Evolutionary conservation across 2,113 vertebrate genomes (phyloP).

Genomic region (Neolamprologus hecqui): DNA sequence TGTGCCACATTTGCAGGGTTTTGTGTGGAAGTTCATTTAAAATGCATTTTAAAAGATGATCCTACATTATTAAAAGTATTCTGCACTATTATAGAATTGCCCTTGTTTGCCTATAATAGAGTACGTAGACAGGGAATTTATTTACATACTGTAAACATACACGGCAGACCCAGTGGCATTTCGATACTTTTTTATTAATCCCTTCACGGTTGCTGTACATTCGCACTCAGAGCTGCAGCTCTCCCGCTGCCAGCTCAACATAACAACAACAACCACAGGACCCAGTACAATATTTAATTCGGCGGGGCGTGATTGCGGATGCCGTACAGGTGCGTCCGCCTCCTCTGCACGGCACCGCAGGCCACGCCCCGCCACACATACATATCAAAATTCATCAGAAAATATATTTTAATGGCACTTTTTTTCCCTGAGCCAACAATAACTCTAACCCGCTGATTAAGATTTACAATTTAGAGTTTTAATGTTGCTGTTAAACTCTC

Average conservation of each 20-base stretch:
- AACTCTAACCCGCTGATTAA: neutral
- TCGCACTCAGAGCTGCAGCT: no score
- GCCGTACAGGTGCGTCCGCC: no score
- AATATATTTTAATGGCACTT: neutral
- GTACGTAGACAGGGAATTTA: neutral
- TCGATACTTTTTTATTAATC: no score
- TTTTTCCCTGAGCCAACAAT: neutral
- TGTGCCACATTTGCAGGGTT: neutral
- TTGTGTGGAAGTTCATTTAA: neutral
- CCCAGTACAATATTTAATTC: no score
- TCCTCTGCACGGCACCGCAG: no score
- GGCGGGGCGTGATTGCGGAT: no score
- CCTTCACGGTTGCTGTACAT: no score
- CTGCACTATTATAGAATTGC: neutral
- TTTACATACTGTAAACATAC: neutral
- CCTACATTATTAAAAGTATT: neutral
- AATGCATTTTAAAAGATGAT: neutral
- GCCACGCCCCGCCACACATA: neutral
- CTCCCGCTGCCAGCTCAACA: no score
- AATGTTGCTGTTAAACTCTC: neutral
- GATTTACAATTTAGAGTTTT: constrained; percentile 1
- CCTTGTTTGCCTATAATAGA: neutral
- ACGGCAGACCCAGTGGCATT: no score
- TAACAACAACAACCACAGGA: no score
- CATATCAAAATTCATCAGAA: neutral